These are phyloP conservation scores for Ivindomyrus marchei DNA, from an alignment of 2,113 vertebrate genomes.

Conservation along the genomic window DNA sequence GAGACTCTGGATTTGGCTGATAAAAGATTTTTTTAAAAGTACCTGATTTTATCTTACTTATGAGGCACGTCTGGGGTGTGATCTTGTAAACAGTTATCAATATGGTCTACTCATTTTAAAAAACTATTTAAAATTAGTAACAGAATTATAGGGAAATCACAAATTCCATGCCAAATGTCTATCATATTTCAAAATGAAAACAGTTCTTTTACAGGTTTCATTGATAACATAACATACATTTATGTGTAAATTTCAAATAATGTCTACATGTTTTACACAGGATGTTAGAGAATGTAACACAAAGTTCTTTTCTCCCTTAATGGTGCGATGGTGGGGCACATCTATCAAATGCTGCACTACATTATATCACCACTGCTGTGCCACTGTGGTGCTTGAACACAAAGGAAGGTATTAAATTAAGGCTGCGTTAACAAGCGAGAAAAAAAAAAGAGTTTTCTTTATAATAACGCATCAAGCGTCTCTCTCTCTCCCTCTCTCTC, in stretches of 20 bases:
- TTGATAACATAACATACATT: neutral
- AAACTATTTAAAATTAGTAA: neutral
- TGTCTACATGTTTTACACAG: neutral
- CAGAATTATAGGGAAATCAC: neutral
- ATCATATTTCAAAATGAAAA: neutral
- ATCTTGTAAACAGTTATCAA: neutral
- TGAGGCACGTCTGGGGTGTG: neutral
- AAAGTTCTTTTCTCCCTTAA: neutral
- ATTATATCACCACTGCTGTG: neutral
- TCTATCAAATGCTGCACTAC: neutral
- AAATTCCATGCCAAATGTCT: neutral
- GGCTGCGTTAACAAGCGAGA: neutral
- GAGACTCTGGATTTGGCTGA: neutral
- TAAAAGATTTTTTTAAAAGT: neutral
- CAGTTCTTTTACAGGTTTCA: neutral
- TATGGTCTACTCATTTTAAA: neutral
- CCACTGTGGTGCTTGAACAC: neutral
- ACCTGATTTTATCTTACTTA: neutral
- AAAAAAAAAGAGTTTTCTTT: neutral
- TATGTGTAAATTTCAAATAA: neutral
- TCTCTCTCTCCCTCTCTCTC: neutral
- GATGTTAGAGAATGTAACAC: neutral
- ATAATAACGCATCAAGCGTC: neutral
- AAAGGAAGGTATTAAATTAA: neutral
- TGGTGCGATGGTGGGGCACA: neutral